Evolutionary conservation across 2,888 invertebrate species (phyloP).

Genomic region (Horisme vitalbata): DNA sequence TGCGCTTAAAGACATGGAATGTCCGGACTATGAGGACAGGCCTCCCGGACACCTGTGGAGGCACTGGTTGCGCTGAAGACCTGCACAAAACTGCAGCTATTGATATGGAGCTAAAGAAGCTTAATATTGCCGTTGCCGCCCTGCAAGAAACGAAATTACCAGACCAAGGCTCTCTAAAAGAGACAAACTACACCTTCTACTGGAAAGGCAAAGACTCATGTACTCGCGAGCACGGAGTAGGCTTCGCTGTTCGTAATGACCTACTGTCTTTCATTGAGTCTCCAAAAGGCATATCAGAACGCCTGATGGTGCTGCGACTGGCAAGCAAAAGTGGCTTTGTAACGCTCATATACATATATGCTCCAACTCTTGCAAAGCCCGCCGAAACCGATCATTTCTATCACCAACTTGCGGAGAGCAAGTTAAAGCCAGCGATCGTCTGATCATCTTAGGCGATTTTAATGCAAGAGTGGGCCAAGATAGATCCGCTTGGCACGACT

Average conservation of each 20-base stretch:
- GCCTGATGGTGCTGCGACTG: neutral
- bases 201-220: slow-evolving; percentile 8
- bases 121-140: slow-evolving; percentile 18
- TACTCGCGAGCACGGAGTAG: slow-evolving; percentile 22
- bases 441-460: slow-evolving; percentile 14
- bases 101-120: slow-evolving; percentile 19
- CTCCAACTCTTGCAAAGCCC: slow-evolving; percentile 19
- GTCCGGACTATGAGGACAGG: too few relatives aligned
- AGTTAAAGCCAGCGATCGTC: slow-evolving; percentile 11
- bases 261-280: neutral
- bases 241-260: slow-evolving; percentile 21
- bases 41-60: too few relatives aligned
- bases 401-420: neutral
- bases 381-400: slow-evolving; percentile 13
- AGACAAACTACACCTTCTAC: slow-evolving; percentile 22
- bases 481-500: slow-evolving; percentile 7
- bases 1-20: too few relatives aligned
- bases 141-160: slow-evolving; percentile 27
- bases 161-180: slow-evolving; percentile 19
- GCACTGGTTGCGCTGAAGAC: neutral
- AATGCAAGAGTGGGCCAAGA: slow-evolving; percentile 15
- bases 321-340: slow-evolving; percentile 5
- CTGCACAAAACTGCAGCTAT: slow-evolving; percentile 10
- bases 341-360: slow-evolving; percentile 19
- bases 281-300: too few relatives aligned